Conservation (phyloP, 2,797 vertebrate species). For the Tauraco hartlaubi region DNA sequence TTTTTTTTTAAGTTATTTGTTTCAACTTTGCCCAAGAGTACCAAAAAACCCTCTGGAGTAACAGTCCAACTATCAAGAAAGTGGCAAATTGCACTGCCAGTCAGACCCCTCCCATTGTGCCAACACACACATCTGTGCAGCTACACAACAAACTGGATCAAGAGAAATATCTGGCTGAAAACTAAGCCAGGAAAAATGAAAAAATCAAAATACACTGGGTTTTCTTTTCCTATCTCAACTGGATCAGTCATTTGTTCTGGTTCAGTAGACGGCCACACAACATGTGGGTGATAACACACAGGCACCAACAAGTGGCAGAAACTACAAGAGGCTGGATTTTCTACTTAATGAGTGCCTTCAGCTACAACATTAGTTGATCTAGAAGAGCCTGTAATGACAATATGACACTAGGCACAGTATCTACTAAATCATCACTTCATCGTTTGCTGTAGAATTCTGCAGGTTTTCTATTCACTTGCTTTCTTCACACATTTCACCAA, state of each 20-base stretch:
- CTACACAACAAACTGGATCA: not conserved
- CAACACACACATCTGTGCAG: not conserved
- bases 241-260: not conserved
- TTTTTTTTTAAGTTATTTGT: not conserved
- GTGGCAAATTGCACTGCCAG: not conserved
- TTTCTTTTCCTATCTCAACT: not conserved
- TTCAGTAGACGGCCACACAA: not conserved
- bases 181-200: not conserved
- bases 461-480: not conserved
- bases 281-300: not conserved
- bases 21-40: not conserved
- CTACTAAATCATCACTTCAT: not conserved
- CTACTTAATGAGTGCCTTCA: not conserved
- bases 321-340: not conserved
- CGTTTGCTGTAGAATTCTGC: fast-evolving
- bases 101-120: not conserved
- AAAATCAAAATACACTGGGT: not conserved
- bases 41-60: not conserved
- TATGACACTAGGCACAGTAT: not conserved
- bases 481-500: not conserved
- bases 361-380: not conserved
- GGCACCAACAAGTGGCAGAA: not conserved
- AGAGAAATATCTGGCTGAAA: not conserved
- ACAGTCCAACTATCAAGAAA: not conserved
- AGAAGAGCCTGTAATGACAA: not conserved